phyloP scores from a whole-genome alignment of 2,113 vertebrate genomes.

The Chroicocephalus ridibundus region DNA sequence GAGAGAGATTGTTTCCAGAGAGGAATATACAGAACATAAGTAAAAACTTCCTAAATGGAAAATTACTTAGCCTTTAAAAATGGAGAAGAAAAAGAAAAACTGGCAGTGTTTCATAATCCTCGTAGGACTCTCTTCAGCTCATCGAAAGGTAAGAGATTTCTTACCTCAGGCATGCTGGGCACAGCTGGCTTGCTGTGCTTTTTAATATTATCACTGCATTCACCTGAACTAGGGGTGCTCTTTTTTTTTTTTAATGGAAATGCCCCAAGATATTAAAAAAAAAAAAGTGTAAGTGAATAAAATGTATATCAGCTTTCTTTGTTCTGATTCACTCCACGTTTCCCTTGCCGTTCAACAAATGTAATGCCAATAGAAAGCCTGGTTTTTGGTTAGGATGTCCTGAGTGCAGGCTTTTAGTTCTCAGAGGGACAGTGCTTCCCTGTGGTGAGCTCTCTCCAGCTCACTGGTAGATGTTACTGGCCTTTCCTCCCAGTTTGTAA shows the following conservation, averaged over 20 bases:
- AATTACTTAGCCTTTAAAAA: conserved; percentile 23
- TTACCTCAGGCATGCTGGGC: background rate
- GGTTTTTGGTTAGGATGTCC: background rate
- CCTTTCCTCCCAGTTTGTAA: background rate
- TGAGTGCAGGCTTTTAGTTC: background rate
- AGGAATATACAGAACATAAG: background rate
- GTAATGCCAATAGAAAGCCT: background rate
- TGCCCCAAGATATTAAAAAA: background rate
- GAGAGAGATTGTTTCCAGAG: background rate
- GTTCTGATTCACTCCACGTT: background rate
- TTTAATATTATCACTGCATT: background rate
- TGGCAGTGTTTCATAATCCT: conserved; percentile 17
- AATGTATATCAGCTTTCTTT: background rate
- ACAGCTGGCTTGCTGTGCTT: background rate
- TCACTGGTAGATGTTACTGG: background rate
- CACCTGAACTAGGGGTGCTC: background rate
- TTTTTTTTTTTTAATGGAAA: background rate
- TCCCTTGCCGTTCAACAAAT: background rate
- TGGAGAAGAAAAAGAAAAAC: background rate
- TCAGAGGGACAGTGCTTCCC: background rate
- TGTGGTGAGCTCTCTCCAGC: background rate
- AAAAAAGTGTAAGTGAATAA: background rate
- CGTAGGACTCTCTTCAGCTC: background rate
- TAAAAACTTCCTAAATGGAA: conserved; percentile 8
- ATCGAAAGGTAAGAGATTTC: background rate